Conservation (phyloP, 2,113 vertebrate genomes). For the Mastomys coucha region DNA sequence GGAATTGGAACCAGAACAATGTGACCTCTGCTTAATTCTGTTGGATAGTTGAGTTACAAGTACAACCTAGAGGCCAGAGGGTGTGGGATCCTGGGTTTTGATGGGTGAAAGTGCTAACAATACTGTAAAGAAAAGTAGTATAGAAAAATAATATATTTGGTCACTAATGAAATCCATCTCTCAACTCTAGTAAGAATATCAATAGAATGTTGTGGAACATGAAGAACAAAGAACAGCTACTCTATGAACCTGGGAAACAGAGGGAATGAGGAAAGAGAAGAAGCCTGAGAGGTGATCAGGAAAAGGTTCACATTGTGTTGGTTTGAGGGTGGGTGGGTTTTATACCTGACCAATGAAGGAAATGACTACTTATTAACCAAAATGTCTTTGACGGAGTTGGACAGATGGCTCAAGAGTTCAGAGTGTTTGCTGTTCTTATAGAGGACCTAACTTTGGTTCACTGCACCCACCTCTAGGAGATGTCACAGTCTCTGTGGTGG, state of each 20-base stretch:
- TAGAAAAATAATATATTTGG: not conserved
- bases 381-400: not conserved
- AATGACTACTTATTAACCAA: not conserved
- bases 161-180: not conserved
- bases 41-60: not conserved
- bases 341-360: not conserved
- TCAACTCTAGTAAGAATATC: not conserved
- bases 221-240: not conserved
- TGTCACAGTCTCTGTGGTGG: not conserved
- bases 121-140: not conserved
- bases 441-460: not conserved
- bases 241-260: not conserved
- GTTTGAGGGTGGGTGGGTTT: not conserved
- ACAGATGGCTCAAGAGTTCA: not conserved
- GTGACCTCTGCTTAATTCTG: not conserved
- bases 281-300: not conserved
- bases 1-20: not conserved
- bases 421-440: not conserved
- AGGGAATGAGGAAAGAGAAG: not conserved
- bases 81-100: not conserved
- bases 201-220: not conserved
- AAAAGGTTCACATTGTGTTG: not conserved
- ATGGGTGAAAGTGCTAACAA: not conserved
- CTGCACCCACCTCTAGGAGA: not conserved
- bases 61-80: not conserved